Percentiles rank a stretch among this genome's conserved stretches.
Conservation (phyloP, 2,113 vertebrate genomes). For the Grantiella picta region DNA sequence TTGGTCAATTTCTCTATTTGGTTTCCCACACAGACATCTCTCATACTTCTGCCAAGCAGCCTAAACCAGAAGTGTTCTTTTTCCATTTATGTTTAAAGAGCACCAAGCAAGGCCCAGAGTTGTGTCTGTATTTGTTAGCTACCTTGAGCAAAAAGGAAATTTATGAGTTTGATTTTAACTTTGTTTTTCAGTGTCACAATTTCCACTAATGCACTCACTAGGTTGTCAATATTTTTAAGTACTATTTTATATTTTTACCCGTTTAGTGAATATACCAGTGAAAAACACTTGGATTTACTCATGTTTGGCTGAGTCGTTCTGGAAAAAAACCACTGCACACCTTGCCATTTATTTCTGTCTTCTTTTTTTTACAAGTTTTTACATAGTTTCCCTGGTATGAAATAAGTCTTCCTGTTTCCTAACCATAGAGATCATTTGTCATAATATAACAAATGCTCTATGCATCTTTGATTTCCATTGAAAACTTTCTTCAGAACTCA, state of each 20-base stretch:
- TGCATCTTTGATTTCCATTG: neutral
- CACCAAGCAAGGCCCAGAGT: neutral
- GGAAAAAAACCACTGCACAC: neutral
- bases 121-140: neutral
- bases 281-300: neutral
- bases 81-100: neutral
- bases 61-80: neutral
- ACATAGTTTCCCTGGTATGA: neutral
- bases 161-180: neutral
- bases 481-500: neutral
- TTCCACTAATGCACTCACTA: neutral
- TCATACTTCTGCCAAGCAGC: neutral
- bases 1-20: slow-evolving; percentile 33
- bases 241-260: neutral
- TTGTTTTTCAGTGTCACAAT: neutral
- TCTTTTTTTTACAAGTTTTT: neutral
- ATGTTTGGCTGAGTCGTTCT: neutral
- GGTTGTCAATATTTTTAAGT: neutral
- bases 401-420: neutral
- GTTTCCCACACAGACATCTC: neutral
- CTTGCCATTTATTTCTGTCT: neutral
- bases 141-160: neutral
- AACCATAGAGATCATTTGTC: neutral
- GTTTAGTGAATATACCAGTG: neutral
- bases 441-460: neutral